Evolutionary conservation across 2,113 vertebrate species (phyloP), one percentile per base, ranked within the genome.

Genomic region (Chascanopsetta lugubris): DNA sequence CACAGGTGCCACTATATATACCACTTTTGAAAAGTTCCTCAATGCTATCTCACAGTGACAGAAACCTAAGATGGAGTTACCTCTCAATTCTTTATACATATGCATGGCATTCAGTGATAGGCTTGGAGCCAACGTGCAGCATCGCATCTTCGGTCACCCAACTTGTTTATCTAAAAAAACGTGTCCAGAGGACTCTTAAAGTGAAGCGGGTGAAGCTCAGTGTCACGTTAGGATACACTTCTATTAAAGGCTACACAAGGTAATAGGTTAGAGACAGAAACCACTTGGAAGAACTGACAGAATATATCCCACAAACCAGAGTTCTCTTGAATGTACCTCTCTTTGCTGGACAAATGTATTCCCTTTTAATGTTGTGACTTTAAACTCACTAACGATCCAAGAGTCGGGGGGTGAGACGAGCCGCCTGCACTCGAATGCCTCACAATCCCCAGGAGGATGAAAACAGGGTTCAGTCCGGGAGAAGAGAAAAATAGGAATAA

Each of bases 361-460:
- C 42, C 21, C 15, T 45, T 68, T 64, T 40, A 62, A 54, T 48
- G 18, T 30, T 12, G 6, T 18, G 58, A 25, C 36, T 57, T 69
- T 34, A 43, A 69, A 66, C 29, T 4, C 45, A 61, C 36, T 22
- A 62, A 75, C 61, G 24, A 67, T 67, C 7, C 55, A 46, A 56
- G 47, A 38, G 36, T 59, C 45, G 60, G 9, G 8, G 34, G 34
- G 34, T 38, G 34, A 38, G 17, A 38, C 34, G 9, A 38, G 34
- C 34, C 17, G 34, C 13, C 34, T 17, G 4, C 34, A 38, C 13
- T 38, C 46, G 15, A 58, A 48, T 53, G 21, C 50, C 57, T 48
- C 50, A 60, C 29, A 49, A 18, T 66, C 17, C n/a, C 55, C 70
- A 26, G 26, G 54, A 60, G 49, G 64, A 65, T 10, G 13, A 17